phyloP scores from a whole-genome alignment of 2,888 invertebrate species.

The Noctua janthe region DNA sequence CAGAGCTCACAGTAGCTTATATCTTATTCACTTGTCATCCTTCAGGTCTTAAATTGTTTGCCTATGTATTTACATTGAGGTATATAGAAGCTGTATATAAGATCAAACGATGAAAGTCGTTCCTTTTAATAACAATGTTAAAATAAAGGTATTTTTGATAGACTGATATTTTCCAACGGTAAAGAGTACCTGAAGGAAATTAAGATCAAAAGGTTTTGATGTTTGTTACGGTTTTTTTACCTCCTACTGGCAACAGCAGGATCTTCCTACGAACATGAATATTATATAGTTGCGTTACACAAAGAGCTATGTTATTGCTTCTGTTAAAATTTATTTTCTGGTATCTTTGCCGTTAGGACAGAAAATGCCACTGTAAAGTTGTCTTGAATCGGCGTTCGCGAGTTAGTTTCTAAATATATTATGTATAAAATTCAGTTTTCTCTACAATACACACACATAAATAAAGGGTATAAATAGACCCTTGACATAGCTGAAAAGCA shows the following conservation, averaged over 20 bases:
- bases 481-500: no score
- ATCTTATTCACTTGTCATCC: conserved; percentile 24
- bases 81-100: neutral
- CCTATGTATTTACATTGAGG: neutral
- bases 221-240: neutral
- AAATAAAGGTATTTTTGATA: neutral
- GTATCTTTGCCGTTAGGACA: neutral
- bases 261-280: neutral
- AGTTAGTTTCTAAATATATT: neutral
- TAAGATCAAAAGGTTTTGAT: neutral
- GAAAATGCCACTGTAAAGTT: neutral
- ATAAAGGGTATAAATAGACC: no score
- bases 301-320: neutral
- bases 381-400: neutral
- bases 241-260: neutral
- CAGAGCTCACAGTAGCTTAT: conserved; percentile 1
- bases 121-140: neutral
- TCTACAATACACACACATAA: neutral
- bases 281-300: neutral
- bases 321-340: neutral
- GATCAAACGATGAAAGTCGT: neutral
- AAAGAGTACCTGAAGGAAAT: neutral
- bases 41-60: conserved; percentile 7
- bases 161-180: neutral
- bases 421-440: neutral